Conservation (phyloP, 2,888 invertebrate species). For the Galerucella calmariensis region DNA sequence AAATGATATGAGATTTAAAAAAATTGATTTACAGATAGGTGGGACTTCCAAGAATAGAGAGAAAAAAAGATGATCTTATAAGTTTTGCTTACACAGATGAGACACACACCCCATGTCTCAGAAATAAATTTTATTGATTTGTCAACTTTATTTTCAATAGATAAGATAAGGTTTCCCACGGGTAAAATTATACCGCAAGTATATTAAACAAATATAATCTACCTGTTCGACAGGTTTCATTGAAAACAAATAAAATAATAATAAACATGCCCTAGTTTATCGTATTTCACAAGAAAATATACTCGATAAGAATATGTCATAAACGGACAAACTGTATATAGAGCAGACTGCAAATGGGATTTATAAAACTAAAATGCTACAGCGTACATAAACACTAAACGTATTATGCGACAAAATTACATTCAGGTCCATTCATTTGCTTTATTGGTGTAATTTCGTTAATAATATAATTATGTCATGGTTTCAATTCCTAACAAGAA, state of each 20-base stretch:
- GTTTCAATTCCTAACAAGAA: constrained; percentile 18
- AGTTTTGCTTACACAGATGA: neutral
- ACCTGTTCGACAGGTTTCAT: neutral
- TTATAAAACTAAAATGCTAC: neutral
- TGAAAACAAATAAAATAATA: neutral
- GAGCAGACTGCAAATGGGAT: neutral
- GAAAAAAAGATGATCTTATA: no score
- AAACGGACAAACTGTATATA: no score
- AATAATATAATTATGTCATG: constrained; percentile 21
- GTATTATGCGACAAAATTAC: neutral
- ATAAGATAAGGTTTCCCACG: constrained; percentile 22
- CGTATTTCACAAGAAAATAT: no score
- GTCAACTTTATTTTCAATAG: neutral
- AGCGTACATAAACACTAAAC: neutral
- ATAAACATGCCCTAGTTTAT: neutral
- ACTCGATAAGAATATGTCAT: neutral
- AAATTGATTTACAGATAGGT: no score
- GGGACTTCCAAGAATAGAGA: no score
- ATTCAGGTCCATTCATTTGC: constrained; percentile 12
- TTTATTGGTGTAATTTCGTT: constrained; percentile 22
- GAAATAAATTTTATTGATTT: neutral
- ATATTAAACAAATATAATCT: neutral
- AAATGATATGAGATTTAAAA: no score
- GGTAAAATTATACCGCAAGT: neutral
- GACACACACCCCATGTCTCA: neutral